These are phyloP conservation scores for Actinemys pallida DNA, from an alignment of 2,113 vertebrate genomes.

Conservation along the genomic window DNA sequence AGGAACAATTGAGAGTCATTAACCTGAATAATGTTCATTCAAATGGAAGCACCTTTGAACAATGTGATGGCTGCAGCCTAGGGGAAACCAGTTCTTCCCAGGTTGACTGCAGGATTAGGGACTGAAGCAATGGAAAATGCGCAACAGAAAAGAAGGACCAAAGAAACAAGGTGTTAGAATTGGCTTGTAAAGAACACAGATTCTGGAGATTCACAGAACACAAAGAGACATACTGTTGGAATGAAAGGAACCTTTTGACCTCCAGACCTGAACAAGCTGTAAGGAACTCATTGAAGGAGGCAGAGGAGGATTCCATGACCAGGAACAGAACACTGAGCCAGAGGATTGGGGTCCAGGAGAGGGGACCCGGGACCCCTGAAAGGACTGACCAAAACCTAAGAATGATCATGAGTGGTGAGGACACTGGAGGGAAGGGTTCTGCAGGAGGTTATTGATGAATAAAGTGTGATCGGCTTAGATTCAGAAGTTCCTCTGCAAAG, in stretches of 20 bases:
- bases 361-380: background rate
- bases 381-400: background rate
- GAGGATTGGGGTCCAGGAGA: background rate
- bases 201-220: background rate
- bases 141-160: background rate
- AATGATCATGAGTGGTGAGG: background rate
- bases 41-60: background rate
- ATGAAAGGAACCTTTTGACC: background rate
- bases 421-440: background rate
- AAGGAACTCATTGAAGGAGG: background rate
- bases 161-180: background rate
- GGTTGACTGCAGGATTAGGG: background rate
- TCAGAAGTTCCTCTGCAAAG: background rate
- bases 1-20: background rate
- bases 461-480: background rate
- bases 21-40: background rate
- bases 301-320: background rate
- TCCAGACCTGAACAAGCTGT: background rate
- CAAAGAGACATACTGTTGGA: background rate
- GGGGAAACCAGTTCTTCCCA: background rate
- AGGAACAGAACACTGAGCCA: background rate
- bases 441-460: background rate
- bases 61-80: background rate
- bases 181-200: background rate
- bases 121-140: background rate